Base-by-base conservation (phyloP, 2,113 vertebrate species). In the Pterophyllum scalare region DNA sequence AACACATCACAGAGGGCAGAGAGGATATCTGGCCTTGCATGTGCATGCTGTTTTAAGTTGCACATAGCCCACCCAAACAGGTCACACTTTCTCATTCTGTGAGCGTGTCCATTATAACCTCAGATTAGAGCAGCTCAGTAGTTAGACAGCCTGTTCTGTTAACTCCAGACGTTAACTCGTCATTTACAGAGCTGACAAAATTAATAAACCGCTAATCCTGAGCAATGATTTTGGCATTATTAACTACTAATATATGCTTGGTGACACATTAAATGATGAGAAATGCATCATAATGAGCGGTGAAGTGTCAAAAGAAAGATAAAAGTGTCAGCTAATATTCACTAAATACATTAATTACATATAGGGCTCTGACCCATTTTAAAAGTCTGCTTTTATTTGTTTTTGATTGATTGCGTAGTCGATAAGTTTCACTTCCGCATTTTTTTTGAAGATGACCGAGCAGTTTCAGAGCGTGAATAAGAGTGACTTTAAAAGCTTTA, bases 101-200 rank as follows among this genome's bases (percentile, higher is more conserved):
- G 4, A 70, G 77, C 3, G 22, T 64, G 84, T 22, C 3, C 77
- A 80, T 89, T 85, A 54, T 8, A 54, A 86, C 60, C 80, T 87
- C 3, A n/a, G 82, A 87, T 89, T 87, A 91, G 67, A 4, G 61
- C 6, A 33, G 88, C 0, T 85, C 86, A 85, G n/a, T 82, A 62
- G 59, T 56, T 60, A 84, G n/a, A 84, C 43, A 6, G 77, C 22
- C 74, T 6, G 2, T 33, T 82, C 24, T 79, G 74, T 78, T 78
- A 67, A 72, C 59, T 64, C 56, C 58, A 9, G 59, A 22, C 22
- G 7, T 15, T 79, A 65, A 72, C 15, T 19, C 20, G 31, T 60
- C 11, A 13, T 64, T 26, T 46, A 28, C 67, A 57, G 2, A 3
- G 28, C 61, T 19, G 62, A n/a, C 24, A 43, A 54, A 80, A 62